Percentiles rank a stretch among this genome's conserved stretches.
These are phyloP conservation scores for Butorides virescens DNA, from an alignment of 2,113 vertebrate genomes.

Conservation along the genomic window DNA sequence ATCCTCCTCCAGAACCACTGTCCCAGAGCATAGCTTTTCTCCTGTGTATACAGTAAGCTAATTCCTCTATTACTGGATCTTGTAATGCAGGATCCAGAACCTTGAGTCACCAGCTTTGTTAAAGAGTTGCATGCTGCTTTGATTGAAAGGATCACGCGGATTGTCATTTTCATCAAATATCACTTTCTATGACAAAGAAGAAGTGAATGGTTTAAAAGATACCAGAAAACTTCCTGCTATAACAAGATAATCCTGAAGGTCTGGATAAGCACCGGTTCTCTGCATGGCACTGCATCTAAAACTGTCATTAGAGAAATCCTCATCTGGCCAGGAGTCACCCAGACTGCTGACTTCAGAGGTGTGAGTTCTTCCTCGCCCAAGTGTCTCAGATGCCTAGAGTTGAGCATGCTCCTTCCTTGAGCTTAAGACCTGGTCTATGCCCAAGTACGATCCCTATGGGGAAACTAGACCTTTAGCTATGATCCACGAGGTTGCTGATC, in stretches of 20 bases:
- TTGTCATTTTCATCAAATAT: not conserved
- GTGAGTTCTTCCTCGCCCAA: not conserved
- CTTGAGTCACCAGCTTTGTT: not conserved
- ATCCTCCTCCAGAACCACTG: not conserved
- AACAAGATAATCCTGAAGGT: not conserved
- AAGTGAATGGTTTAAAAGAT: not conserved
- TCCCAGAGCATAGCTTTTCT: constrained; percentile 2
- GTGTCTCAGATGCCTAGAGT: not conserved
- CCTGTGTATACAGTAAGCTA: not conserved
- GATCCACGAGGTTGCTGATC: not conserved
- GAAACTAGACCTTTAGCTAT: not conserved
- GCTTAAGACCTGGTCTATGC: not conserved
- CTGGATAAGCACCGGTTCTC: not conserved
- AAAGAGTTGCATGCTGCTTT: not conserved
- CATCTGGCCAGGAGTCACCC: not conserved
- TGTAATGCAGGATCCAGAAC: not conserved
- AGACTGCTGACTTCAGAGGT: not conserved
- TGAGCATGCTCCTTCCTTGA: not conserved
- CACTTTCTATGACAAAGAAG: not conserved
- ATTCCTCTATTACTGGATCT: constrained; percentile 20
- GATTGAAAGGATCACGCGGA: not conserved
- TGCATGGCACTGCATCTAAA: not conserved
- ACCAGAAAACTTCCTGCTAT: not conserved
- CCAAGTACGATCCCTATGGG: not conserved
- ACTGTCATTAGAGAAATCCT: not conserved